Evolutionary conservation across 2,113 vertebrate species (phyloP).

Genomic region (Oxyruncus cristatus): DNA sequence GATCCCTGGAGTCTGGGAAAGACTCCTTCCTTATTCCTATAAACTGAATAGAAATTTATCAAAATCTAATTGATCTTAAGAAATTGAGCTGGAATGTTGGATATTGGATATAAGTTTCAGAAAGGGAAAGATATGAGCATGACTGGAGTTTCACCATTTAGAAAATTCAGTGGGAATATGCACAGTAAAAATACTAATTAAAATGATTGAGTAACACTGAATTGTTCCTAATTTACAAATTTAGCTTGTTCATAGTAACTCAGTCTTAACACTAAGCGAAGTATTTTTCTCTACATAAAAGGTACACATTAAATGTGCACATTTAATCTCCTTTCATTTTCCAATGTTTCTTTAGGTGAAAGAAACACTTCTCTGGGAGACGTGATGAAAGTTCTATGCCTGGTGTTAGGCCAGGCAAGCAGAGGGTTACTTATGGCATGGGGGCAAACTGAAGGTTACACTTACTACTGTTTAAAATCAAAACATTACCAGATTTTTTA

Average conservation of each 20-base stretch:
- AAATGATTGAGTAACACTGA: neutral
- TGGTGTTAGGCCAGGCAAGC: neutral
- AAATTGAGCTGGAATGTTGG: neutral
- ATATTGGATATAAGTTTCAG: neutral
- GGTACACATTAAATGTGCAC: neutral
- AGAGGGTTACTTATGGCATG: neutral
- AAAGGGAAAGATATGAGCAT: neutral
- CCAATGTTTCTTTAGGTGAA: slow-evolving; percentile 50
- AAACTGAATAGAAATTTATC: neutral
- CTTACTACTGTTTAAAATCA: neutral
- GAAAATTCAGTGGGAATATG: neutral
- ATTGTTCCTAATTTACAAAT: neutral
- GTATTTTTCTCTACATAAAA: neutral
- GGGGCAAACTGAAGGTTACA: neutral
- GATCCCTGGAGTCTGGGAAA: neutral
- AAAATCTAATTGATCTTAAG: neutral
- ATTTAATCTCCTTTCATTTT: neutral
- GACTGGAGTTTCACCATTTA: neutral
- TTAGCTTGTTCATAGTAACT: neutral
- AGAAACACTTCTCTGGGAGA: neutral
- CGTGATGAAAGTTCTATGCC: neutral
- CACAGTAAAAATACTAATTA: neutral
- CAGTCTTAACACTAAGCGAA: neutral
- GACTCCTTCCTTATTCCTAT: neutral
- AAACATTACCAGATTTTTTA: neutral